phyloP scores from a whole-genome alignment of 2,888 invertebrate genomes.

The Drosophila cracens region DNA sequence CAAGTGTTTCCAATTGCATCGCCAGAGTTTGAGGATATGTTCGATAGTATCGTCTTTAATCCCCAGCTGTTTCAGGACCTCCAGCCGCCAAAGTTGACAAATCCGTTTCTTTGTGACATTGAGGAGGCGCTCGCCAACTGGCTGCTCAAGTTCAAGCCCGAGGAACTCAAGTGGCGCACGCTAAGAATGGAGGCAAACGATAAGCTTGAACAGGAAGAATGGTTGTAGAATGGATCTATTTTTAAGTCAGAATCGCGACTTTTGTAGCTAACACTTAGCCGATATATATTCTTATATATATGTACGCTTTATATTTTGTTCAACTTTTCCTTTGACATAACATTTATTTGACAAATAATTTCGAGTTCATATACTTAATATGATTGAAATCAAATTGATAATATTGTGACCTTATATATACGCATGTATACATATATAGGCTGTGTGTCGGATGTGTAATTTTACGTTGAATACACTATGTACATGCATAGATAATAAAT shows the following conservation, averaged over 20 bases:
- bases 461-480: neutral
- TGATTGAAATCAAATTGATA: constrained; percentile 22
- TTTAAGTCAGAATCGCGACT: neutral
- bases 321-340: constrained; percentile 7
- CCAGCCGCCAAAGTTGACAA: constrained; percentile 2
- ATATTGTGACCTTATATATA: constrained; percentile 3
- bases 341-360: constrained; percentile 42
- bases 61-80: constrained; percentile 16
- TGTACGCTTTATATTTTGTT: neutral
- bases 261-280: neutral
- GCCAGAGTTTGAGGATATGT: constrained; percentile 28
- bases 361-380: constrained; percentile 14
- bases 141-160: constrained; percentile 20
- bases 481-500: neutral
- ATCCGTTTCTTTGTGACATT: constrained; percentile 9
- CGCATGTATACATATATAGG: neutral
- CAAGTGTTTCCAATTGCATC: constrained; percentile 9
- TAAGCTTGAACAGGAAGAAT: neutral
- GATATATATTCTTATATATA: neutral
- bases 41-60: constrained; percentile 40
- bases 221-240: neutral
- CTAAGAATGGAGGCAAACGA: neutral
- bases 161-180: constrained; percentile 16
- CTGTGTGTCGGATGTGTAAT: neutral
- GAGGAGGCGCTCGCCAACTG: constrained; percentile 32